Base-by-base conservation (phyloP, 1,140 invertebrate species). In the Pomacea maculata region DNA sequence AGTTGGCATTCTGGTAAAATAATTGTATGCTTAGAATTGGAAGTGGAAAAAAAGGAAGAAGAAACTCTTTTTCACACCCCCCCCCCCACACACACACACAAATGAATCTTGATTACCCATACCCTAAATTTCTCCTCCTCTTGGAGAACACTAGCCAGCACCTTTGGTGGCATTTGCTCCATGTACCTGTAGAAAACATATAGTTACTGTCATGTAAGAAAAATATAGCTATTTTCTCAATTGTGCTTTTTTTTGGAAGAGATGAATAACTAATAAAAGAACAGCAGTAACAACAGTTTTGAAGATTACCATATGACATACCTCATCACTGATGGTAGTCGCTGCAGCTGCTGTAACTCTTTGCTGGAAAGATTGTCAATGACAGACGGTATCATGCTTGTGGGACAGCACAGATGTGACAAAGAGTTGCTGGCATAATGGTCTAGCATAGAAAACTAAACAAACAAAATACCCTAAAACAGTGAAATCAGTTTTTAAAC, bases 371-470 rank as follows among this genome's bases (percentile, higher is more conserved):
- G 84, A 80, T 45, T 67, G 79, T 17, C 74, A 57, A 54, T 83
- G 52, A 14, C 17, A 4, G 14, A n/a, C 15, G 64, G 45, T 7
- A 78, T 29, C 65, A 68, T 70, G 14, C 83, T 78, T 74, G 29
- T 1, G 8, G 80, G 79, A 80, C 88, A 87, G 80, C 87, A 89
- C 11, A 90, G 75, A 61, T 85, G 83, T 79, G 87, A 87, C 21
- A 88, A 68, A n/a, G 88, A 82, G 72, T 85, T 85, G 6, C 65
- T 85, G 21, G 81, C 82, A 79, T 85, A 90, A 79, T 90, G 89
- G 65, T 90, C 88, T 80, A 87, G 55, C 84, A 90, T 85, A 55
- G 84, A 83, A 82, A 87, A 88, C 88, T 90, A 83, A 25, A 83
- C 83, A 73, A 19, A 68, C 65, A 80, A 34, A 34, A 34, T 14